These are phyloP conservation scores for Urocolius indicus DNA, from an alignment of 2,113 vertebrate genomes.

Conservation along the genomic window DNA sequence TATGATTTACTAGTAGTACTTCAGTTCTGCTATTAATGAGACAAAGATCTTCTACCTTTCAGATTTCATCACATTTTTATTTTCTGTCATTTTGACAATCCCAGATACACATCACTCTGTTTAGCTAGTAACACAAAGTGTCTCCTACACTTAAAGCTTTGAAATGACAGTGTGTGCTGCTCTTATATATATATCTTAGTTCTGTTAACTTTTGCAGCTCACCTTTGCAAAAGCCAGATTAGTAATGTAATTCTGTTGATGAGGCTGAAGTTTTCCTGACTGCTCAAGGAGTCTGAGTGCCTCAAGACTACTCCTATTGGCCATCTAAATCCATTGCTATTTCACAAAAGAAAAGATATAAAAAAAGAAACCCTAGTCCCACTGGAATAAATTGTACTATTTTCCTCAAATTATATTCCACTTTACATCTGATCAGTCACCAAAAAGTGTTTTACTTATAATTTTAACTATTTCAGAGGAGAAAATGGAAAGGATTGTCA, in stretches of 20 bases:
- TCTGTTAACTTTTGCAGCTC: background rate
- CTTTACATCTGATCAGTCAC: background rate
- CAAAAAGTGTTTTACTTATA: background rate
- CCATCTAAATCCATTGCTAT: background rate
- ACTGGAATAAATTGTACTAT: background rate
- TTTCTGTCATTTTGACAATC: slow-evolving; percentile 43
- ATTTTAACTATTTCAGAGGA: background rate
- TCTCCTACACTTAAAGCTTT: background rate
- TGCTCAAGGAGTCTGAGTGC: background rate
- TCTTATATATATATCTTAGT: background rate
- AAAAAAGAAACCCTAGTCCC: background rate
- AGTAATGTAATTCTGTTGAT: background rate
- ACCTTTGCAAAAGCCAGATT: background rate
- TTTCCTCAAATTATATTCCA: background rate
- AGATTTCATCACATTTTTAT: background rate
- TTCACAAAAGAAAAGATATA: background rate
- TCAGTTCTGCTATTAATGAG: background rate
- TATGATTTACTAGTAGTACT: background rate
- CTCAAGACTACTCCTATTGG: background rate
- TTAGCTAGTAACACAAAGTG: background rate
- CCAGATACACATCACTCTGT: background rate
- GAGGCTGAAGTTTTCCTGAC: background rate
- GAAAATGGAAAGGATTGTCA: background rate
- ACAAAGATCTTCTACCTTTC: background rate
- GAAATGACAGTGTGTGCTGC: background rate